Evolutionary conservation across 2,797 vertebrate species (phyloP).

Genomic region (Hafferia zeledoni): DNA sequence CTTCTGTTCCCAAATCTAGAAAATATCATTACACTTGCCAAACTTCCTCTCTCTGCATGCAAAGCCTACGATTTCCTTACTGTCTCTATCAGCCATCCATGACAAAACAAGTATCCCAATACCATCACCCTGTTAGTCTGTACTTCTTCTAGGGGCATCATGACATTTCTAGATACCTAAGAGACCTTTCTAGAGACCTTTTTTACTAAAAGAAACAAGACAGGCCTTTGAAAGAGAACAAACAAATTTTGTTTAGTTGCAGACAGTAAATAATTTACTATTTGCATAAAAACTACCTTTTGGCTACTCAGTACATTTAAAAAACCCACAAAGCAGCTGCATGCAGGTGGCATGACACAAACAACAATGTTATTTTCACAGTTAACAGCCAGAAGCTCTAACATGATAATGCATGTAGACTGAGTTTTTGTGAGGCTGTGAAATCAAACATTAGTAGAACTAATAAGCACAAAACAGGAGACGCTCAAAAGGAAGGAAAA

Average conservation of each 20-base stretch:
- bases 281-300: background rate
- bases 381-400: background rate
- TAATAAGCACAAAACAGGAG: background rate
- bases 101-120: background rate
- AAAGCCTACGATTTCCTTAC: background rate
- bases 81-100: background rate
- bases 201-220: background rate
- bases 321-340: background rate
- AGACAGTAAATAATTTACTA: background rate
- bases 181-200: no score
- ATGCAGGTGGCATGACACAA: background rate
- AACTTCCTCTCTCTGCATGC: background rate
- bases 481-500: background rate
- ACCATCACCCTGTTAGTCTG: background rate
- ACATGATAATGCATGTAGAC: fast-evolving
- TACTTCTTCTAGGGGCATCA: background rate
- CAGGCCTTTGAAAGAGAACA: background rate
- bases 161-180: background rate
- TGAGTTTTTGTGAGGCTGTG: background rate
- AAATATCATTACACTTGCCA: background rate
- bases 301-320: background rate
- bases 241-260: background rate
- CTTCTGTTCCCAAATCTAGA: background rate
- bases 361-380: background rate
- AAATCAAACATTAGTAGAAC: background rate